Percentiles rank a stretch among this genome's conserved stretches.
Evolutionary conservation across 2,113 vertebrate genomes (phyloP).

Genomic region (Rhombomys opimus): DNA sequence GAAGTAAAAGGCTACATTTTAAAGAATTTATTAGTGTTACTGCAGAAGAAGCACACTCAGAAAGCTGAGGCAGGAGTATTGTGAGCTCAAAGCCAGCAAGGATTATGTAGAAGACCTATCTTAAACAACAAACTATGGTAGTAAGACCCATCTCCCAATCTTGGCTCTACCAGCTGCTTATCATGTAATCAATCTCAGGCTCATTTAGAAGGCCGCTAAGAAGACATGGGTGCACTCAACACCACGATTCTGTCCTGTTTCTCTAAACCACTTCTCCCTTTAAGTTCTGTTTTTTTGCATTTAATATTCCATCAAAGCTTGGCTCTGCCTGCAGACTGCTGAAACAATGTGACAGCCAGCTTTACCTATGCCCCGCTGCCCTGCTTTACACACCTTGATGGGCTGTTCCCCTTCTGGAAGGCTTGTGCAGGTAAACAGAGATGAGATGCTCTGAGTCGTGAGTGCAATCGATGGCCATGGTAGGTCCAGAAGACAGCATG

Average conservation of each 20-base stretch:
- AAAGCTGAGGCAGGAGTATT: background rate
- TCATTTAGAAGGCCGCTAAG: background rate
- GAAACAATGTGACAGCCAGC: too few species aligned
- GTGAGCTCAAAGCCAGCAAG: background rate
- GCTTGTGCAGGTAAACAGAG: background rate
- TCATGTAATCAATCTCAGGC: background rate
- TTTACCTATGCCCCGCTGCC: background rate
- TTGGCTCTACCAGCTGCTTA: background rate
- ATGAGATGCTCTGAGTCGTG: background rate
- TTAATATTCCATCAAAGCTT: background rate
- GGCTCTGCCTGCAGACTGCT: background rate
- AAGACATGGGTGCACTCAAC: background rate
- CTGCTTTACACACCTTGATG: background rate
- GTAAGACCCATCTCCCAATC: background rate
- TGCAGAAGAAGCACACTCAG: background rate
- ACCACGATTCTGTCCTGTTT: conserved; percentile 13
- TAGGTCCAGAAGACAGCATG: background rate
- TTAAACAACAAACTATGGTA: background rate
- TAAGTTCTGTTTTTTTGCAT: background rate
- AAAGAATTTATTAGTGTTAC: background rate
- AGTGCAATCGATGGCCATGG: background rate
- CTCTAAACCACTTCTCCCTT: background rate
- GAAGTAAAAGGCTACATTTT: background rate
- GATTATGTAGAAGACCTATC: background rate
- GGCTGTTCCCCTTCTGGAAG: background rate